A percentile compares a stretch with the other conserved stretches of the same genome.
phyloP scores from a whole-genome alignment of 1,140 invertebrate genomes.

The Protaetia brevitarsis region DNA sequence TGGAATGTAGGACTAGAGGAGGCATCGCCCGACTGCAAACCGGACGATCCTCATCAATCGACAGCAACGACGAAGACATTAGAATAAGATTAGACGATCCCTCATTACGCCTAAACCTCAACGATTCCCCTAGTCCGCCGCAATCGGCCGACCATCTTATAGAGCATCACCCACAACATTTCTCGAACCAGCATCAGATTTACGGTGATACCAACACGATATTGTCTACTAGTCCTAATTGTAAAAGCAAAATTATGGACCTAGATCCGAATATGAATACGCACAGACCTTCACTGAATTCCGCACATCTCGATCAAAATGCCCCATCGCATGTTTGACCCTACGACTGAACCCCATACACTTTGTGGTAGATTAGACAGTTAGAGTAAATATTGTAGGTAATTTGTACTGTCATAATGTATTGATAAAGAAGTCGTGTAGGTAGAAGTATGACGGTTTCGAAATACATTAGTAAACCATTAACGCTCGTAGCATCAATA shows the following conservation, averaged over 20 bases:
- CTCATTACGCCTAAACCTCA: conserved; percentile 41
- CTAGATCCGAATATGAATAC: conserved; percentile 37
- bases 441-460: too few relatives aligned
- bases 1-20: conserved; percentile 39
- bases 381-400: neutral
- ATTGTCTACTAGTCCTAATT: conserved; percentile 23
- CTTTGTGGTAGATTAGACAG: neutral
- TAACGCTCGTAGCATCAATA: too few relatives aligned
- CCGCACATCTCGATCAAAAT: conserved; percentile 27
- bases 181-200: neutral
- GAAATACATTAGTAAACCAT: too few relatives aligned
- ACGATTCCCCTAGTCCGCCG: conserved; percentile 38
- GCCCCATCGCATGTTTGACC: conserved; percentile 14
- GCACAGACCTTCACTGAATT: conserved; percentile 25
- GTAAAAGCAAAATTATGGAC: conserved; percentile 29
- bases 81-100: conserved; percentile 45
- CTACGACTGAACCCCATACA: neutral
- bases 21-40: conserved; percentile 33
- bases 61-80: conserved; percentile 46
- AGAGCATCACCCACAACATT: conserved; percentile 15
- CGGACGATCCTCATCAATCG: conserved; percentile 41
- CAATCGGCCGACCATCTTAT: neutral
- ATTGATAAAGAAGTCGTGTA: too few relatives aligned
- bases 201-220: conserved; percentile 36
- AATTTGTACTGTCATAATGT: neutral